phyloP scores from a whole-genome alignment of 2,797 vertebrate genomes.

The Streptopelia turtur region DNA sequence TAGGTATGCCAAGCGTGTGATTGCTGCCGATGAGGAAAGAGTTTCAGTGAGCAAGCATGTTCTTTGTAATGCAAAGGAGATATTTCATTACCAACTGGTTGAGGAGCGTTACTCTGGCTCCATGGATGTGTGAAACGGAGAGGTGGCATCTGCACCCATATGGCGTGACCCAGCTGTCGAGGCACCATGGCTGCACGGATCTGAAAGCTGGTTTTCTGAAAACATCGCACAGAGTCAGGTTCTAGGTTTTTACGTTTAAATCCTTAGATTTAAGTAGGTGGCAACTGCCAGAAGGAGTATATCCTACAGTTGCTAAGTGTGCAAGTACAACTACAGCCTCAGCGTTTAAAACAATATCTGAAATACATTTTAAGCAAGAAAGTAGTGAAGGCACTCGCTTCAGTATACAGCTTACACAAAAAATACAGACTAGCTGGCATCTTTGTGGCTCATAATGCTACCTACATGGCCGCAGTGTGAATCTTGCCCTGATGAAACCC shows the following conservation, averaged over 20 bases:
- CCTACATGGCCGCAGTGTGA: background rate
- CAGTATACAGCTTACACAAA: background rate
- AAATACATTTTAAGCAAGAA: background rate
- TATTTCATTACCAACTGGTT: background rate
- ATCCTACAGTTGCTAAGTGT: background rate
- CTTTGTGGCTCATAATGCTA: background rate
- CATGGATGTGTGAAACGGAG: background rate
- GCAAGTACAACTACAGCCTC: background rate
- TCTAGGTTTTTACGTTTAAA: background rate
- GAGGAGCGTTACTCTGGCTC: background rate
- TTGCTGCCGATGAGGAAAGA: background rate
- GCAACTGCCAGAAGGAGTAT: background rate
- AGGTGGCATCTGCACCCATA: background rate
- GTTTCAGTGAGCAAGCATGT: background rate
- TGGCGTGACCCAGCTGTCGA: constrained; percentile 3
- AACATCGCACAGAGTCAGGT: background rate
- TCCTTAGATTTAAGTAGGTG: background rate
- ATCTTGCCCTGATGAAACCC: background rate
- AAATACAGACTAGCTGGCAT: background rate
- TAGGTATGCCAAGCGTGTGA: background rate
- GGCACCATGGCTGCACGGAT: background rate
- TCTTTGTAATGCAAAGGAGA: constrained; percentile 50
- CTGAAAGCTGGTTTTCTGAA: background rate
- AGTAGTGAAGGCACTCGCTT: background rate
- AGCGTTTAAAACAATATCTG: background rate